phyloP scores from a whole-genome alignment of 2,113 vertebrate species.

The Loxodonta africana region DNA sequence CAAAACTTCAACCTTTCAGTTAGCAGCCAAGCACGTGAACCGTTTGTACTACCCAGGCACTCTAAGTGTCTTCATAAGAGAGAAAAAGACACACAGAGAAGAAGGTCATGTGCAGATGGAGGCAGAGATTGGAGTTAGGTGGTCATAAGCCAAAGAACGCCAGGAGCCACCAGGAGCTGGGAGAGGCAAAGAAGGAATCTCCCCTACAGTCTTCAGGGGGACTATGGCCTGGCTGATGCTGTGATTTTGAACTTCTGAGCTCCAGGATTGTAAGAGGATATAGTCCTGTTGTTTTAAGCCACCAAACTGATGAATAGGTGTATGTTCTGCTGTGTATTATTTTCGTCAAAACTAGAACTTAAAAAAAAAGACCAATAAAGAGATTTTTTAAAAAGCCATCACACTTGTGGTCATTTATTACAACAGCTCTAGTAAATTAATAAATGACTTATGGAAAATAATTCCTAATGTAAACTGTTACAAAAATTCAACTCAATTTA shows the following conservation, averaged over 20 bases:
- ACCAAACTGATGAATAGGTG: not conserved
- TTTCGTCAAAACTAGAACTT: not conserved
- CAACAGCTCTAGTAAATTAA: not conserved
- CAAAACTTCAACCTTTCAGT: not conserved
- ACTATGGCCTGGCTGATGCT: not conserved
- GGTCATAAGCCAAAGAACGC: no score
- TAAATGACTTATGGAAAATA: not conserved
- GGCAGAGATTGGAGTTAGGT: no score
- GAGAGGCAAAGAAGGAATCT: no score
- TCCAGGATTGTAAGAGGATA: not conserved
- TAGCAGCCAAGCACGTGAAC: not conserved
- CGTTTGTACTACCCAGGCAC: not conserved
- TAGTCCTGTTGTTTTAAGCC: not conserved
- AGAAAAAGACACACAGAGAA: no score
- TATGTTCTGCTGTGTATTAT: no score
- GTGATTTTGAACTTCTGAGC: not conserved
- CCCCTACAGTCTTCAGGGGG: no score
- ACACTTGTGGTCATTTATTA: not conserved
- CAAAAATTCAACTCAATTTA: not conserved
- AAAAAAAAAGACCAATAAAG: not conserved
- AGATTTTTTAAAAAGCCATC: not conserved
- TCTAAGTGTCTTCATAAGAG: not conserved
- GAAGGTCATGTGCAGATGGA: no score
- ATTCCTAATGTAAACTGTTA: not conserved
- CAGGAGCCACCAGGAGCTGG: no score